Evolutionary conservation across 2,888 invertebrate species (phyloP).

Genomic region (Pimpla rufipes): DNA sequence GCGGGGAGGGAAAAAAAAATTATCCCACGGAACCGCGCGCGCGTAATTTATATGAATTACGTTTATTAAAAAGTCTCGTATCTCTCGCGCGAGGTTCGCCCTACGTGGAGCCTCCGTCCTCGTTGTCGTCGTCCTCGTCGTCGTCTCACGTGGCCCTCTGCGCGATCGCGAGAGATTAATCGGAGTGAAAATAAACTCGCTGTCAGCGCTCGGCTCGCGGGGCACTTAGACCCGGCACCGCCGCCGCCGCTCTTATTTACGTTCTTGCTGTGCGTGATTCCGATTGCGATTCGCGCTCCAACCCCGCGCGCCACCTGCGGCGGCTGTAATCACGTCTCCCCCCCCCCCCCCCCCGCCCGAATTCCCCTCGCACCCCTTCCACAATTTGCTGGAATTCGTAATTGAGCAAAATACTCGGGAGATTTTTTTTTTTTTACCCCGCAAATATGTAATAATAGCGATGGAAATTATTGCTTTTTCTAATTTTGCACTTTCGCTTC

Average conservation of each 20-base stretch:
- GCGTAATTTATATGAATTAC: slow-evolving; percentile 34
- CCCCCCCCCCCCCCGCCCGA: too few relatives aligned
- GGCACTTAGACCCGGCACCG: slow-evolving; percentile 8
- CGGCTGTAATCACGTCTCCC: slow-evolving; percentile 46
- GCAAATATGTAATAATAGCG: too few relatives aligned
- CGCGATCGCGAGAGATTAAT: slow-evolving; percentile 52
- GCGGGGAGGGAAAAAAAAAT: too few relatives aligned
- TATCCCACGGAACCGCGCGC: slow-evolving; percentile 4
- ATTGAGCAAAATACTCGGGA: neutral
- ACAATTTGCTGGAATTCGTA: neutral
- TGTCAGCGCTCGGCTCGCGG: slow-evolving; percentile 41
- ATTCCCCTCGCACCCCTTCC: neutral
- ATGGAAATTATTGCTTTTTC: too few relatives aligned
- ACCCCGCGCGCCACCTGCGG: slow-evolving; percentile 48
- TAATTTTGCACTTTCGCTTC: too few relatives aligned
- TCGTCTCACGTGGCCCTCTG: slow-evolving; percentile 24
- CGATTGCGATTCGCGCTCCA: slow-evolving; percentile 49
- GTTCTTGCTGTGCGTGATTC: slow-evolving; percentile 57
- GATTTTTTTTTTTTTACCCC: neutral
- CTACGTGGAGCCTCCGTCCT: neutral
- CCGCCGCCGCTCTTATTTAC: slow-evolving; percentile 45
- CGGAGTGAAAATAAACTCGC: slow-evolving; percentile 56
- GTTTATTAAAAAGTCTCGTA: slow-evolving; percentile 19
- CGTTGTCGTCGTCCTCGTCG: neutral
- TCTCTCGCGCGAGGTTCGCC: neutral